A percentile compares a stretch with the other conserved stretches of the same genome.
Evolutionary conservation across 2,113 vertebrate species (phyloP).

Genomic region (Coptodon bakossiorum): DNA sequence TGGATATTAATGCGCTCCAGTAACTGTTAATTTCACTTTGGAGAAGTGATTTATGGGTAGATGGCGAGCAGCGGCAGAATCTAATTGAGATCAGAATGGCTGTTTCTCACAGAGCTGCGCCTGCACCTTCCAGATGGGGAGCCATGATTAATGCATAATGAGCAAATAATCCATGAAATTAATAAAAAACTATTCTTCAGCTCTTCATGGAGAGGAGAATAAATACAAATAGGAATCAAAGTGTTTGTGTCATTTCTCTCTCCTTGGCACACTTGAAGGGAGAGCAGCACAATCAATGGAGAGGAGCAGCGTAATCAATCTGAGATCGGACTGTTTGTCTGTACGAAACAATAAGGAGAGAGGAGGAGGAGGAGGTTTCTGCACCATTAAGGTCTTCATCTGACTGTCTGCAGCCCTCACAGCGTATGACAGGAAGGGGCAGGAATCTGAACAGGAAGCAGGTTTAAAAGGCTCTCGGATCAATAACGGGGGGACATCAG

Average conservation of each 20-base stretch:
- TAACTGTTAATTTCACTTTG: slow-evolving; percentile 99
- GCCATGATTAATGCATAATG: slow-evolving; percentile 97
- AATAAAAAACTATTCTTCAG: slow-evolving; percentile 88
- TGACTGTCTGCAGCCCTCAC: neutral
- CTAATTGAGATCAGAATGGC: slow-evolving; percentile 99
- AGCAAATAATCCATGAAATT: slow-evolving; percentile 98
- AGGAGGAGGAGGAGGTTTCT: neutral
- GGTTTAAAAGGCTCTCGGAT: neutral
- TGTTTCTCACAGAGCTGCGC: slow-evolving; percentile 80
- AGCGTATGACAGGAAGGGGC: neutral
- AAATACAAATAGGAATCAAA: slow-evolving; percentile 55
- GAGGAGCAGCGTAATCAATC: slow-evolving; percentile 42
- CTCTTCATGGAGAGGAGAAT: slow-evolving; percentile 67
- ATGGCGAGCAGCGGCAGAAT: slow-evolving; percentile 91
- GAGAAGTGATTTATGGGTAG: slow-evolving; percentile 97
- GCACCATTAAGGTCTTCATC: neutral
- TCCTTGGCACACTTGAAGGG: neutral
- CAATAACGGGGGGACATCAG: neutral
- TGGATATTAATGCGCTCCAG: slow-evolving; percentile 99
- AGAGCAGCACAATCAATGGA: slow-evolving; percentile 25
- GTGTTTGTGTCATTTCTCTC: slow-evolving; percentile 30
- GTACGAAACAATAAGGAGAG: neutral
- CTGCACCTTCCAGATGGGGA: slow-evolving; percentile 69
- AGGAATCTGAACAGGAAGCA: neutral
- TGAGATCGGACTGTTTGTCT: neutral